Base-by-base conservation (phyloP, 92 coral and sea anemone species). In the Epizoanthus fatuus region DNA sequence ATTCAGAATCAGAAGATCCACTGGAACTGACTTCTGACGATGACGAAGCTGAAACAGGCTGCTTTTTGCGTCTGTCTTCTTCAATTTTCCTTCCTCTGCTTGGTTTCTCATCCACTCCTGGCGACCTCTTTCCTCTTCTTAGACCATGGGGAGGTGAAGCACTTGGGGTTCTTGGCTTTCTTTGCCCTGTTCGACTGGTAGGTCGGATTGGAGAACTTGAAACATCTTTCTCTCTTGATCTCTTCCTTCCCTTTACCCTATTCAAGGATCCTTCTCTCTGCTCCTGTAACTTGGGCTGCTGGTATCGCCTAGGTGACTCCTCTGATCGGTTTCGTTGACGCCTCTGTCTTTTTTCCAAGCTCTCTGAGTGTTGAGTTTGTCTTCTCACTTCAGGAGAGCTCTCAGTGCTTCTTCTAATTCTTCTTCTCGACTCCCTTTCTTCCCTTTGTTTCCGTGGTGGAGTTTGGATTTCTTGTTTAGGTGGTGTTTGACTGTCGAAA, bases 11-110 rank as follows among this genome's bases (percentile, higher is more conserved):
- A 40, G 69, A 42, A 1, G 82, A 77, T 22, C 40, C 70, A 44
- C 82, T 60, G 17, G 82, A 77, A 12, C 70, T 77, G 44, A 69
- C 7, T 44, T 77, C 70, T 59, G 82, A 77, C 17, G 82, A 77
- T 22, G 69, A 44, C 7, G 76, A 77, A 13, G n/a, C 70, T 19
- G 82, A 60, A 4, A 77, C 57, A 7, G 13, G 38, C 63, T 77
- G 59, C 68, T 60, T 44, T 60, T 42, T 60, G 44, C 63, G 54
- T 17, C 7, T 49, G 53, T 49, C 29, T 3, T 39, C 57, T 40
- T 12, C 40, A 10, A 59, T 0, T 14, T 19, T 60, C 44, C 19
- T 64, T 40, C 51, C 82, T 77, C 70, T 59, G 52, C 3, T 22
- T 0, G 55, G 39, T 29, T 25, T 59, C 17, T 55, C 63, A 16